Evolutionary conservation across 2,113 vertebrate species (phyloP).

Genomic region (Nannobrachium achirus): DNA sequence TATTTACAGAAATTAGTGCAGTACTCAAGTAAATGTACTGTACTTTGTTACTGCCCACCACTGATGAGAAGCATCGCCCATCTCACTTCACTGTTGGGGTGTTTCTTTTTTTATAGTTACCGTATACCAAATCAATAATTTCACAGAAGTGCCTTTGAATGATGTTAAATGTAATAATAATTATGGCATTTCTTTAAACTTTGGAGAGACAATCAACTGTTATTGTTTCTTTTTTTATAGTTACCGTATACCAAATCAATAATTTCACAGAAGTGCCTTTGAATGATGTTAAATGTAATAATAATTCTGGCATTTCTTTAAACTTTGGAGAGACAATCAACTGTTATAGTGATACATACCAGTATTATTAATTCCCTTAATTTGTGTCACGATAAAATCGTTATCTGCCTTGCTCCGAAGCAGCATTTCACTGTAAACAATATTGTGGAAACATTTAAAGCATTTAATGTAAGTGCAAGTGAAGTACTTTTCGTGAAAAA

Average conservation of each 20-base stretch:
- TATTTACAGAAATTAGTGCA: no score
- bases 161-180: constrained; percentile 3
- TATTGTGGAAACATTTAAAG: not conserved
- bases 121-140: not conserved
- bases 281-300: constrained; percentile 7
- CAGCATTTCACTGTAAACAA: constrained; percentile 2
- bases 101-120: no score
- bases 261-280: not conserved
- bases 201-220: constrained; percentile 15
- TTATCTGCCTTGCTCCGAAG: constrained; percentile 9
- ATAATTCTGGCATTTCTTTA: constrained; percentile 3
- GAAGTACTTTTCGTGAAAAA: not conserved
- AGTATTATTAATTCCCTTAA: constrained; percentile 50
- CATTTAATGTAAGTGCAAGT: not conserved
- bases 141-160: not conserved
- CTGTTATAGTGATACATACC: constrained; percentile 44
- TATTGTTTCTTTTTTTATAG: no score
- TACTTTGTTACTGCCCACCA: no score
- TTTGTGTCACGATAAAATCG: not conserved
- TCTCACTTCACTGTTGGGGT: not conserved
- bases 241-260: not conserved
- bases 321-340: constrained; percentile 10
- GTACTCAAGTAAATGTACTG: no score
- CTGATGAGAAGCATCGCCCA: no score
- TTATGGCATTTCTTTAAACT: constrained; percentile 6